Conservation (phyloP, 92 coral and sea anemone species). For the Zoanthus sociatus region DNA sequence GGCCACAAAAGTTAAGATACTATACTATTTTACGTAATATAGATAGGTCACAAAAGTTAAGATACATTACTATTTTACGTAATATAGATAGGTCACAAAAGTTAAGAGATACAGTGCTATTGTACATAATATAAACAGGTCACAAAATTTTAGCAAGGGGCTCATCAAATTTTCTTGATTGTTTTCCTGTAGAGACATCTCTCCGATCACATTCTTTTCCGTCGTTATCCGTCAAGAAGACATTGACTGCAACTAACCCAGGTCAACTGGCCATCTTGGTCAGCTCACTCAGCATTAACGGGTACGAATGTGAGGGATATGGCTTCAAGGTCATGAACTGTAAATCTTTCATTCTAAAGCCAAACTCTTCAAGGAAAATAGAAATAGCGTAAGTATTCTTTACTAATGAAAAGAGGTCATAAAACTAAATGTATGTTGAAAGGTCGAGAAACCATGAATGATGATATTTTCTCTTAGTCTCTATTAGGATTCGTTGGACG, state of each 20-base stretch:
- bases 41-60: not conserved
- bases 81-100: too few species aligned
- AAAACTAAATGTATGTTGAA: not conserved
- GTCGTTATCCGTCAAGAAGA: conserved; percentile 90
- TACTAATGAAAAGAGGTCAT: not conserved
- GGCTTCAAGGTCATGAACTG: conserved; percentile 98
- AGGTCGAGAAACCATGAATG: too few species aligned
- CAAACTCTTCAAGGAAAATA: conserved; percentile 89
- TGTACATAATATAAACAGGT: not conserved
- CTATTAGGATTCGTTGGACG: too few species aligned
- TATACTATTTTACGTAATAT: not conserved
- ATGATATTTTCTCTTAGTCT: too few species aligned
- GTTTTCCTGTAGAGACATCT: conserved; percentile 59
- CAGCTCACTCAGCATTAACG: conserved; percentile 89
- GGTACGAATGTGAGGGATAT: conserved; percentile 97
- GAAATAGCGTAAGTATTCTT: conserved; percentile 88
- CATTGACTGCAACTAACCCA: conserved; percentile 93
- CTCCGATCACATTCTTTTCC: conserved; percentile 79
- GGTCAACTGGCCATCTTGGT: conserved; percentile 96
- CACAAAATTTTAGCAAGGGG: not conserved
- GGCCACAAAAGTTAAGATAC: not conserved
- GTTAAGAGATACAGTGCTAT: not conserved
- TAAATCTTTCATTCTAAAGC: conserved; percentile 92
- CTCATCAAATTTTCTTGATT: not conserved
- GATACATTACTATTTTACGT: too few species aligned